A percentile compares a stretch with the other conserved stretches of the same genome.
Evolutionary conservation across 2,888 invertebrate species (phyloP).

Genomic region (Anoplius nigerrimus): DNA sequence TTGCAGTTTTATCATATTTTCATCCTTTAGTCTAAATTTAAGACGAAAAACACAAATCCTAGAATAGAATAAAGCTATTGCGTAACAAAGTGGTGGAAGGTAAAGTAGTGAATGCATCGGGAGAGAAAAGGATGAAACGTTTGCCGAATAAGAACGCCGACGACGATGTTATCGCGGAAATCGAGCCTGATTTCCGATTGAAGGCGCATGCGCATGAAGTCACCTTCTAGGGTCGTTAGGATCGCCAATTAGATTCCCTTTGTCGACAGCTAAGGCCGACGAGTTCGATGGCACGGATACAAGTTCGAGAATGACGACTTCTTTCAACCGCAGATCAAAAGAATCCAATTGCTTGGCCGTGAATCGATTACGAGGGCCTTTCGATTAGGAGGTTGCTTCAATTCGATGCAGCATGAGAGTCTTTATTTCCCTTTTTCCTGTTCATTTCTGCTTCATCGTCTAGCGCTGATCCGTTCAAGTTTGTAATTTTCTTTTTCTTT

Average conservation of each 20-base stretch:
- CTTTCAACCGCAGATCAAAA: slow-evolving; percentile 30
- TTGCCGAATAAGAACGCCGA: not conserved
- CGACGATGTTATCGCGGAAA: slow-evolving; percentile 25
- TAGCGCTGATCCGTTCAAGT: too few species aligned
- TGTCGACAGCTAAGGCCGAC: slow-evolving; percentile 3
- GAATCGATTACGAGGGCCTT: slow-evolving; percentile 18
- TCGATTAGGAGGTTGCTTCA: too few species aligned
- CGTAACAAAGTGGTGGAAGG: not conserved
- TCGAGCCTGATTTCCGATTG: slow-evolving; percentile 5
- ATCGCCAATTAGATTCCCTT: slow-evolving; percentile 27
- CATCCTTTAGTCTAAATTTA: too few species aligned
- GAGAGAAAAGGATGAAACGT: slow-evolving; percentile 20
- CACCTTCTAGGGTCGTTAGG: slow-evolving; percentile 27
- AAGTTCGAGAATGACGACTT: slow-evolving; percentile 19
- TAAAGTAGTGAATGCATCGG: too few species aligned
- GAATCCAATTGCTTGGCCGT: slow-evolving; percentile 19
- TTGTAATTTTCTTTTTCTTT: too few species aligned
- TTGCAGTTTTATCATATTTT: too few species aligned
- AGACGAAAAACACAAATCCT: too few species aligned
- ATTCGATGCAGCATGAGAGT: not conserved
- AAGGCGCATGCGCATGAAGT: not conserved
- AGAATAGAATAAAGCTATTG: too few species aligned
- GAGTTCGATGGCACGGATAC: not conserved
- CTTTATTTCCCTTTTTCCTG: not conserved
- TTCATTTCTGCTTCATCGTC: too few species aligned